Percentiles rank a stretch among this genome's conserved stretches.
Conservation (phyloP, 1,140 invertebrate genomes). For the Penaeus indicus region DNA sequence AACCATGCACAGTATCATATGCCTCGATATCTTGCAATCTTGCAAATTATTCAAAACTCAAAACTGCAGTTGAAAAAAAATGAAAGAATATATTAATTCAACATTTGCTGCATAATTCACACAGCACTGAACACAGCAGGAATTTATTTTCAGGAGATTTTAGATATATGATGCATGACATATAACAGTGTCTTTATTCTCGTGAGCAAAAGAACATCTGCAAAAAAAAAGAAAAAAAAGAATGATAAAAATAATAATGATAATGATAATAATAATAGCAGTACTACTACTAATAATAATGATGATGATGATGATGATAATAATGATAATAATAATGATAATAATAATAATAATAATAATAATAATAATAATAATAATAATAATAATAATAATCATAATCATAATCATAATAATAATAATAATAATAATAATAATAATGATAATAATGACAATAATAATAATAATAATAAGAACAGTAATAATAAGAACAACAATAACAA, state of each 20-base stretch:
- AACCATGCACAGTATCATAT: no score
- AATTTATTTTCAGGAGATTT: no score
- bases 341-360: conserved; percentile 1
- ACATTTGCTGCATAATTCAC: no score
- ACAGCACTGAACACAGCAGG: no score
- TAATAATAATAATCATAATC: background rate
- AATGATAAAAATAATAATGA: conserved; percentile 5
- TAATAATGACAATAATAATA: background rate
- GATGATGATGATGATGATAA: background rate
- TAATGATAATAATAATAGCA: conserved; percentile 22
- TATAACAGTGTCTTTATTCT: no score
- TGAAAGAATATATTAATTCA: no score
- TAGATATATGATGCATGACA: no score
- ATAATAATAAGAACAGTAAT: background rate
- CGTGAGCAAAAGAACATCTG: no score
- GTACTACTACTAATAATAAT: conserved; percentile 22
- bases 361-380: background rate
- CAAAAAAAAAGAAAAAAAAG: background rate
- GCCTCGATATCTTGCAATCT: no score
- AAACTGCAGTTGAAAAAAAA: no score
- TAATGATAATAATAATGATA: conserved; percentile 23
- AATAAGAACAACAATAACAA: background rate
- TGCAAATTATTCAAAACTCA: no score
- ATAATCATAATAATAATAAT: background rate
- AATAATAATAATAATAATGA: background rate